These are phyloP conservation scores for Apantesis nais DNA, from an alignment of 2,888 invertebrate genomes.

Conservation along the genomic window DNA sequence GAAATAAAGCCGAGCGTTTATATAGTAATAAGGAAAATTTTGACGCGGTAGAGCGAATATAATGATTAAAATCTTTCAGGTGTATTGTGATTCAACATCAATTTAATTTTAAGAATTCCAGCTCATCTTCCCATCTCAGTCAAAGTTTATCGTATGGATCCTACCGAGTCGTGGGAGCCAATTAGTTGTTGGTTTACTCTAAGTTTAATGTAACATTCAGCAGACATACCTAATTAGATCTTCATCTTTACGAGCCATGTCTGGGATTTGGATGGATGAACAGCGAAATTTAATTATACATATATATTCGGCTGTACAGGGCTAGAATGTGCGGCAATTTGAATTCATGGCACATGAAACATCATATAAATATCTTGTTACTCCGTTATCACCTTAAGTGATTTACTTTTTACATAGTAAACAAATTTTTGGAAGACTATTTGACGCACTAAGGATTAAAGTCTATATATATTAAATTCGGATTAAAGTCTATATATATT, in stretches of 20 bases:
- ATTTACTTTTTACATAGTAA: too few species aligned
- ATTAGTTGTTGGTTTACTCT: not conserved
- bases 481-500: too few species aligned
- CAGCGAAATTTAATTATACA: not conserved
- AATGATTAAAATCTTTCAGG: too few species aligned
- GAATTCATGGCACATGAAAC: too few species aligned
- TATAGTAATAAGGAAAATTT: too few species aligned
- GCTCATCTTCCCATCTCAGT: not conserved
- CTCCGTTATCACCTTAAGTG: too few species aligned
- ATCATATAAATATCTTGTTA: too few species aligned
- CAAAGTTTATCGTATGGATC: not conserved
- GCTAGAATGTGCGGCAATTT: not conserved
- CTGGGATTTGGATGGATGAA: not conserved
- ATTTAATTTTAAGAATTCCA: not conserved
- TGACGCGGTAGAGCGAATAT: too few species aligned
- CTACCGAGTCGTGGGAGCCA: not conserved
- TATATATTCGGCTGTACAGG: not conserved
- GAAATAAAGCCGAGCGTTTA: too few species aligned
- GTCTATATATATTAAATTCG: too few species aligned
- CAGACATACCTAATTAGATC: not conserved
- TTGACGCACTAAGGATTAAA: too few species aligned
- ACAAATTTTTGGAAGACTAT: too few species aligned
- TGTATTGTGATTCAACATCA: not conserved
- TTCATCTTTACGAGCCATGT: not conserved
- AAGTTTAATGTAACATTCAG: not conserved